These are phyloP conservation scores for Marmota flaviventris DNA, from an alignment of 2,113 vertebrate species.

Conservation along the genomic window DNA sequence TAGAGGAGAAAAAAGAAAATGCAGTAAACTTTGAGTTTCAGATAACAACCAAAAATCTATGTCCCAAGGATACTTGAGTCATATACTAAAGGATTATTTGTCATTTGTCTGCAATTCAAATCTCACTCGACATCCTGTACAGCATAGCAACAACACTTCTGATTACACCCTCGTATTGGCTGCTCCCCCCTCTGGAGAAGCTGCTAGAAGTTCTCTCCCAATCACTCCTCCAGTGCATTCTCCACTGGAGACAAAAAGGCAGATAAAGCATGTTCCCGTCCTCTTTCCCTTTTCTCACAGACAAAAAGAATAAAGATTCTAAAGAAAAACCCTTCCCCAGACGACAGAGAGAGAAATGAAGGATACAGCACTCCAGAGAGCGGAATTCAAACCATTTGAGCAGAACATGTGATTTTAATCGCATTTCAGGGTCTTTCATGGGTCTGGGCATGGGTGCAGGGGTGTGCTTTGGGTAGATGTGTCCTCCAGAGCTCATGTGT, in stretches of 20 bases:
- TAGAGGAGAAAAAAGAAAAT: background rate
- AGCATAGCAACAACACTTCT: background rate
- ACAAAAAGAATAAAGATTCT: background rate
- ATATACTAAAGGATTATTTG: background rate
- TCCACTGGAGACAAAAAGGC: background rate
- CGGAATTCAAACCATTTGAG: background rate
- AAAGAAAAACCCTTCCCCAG: background rate
- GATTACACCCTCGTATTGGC: background rate
- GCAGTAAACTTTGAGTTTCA: background rate
- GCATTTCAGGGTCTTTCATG: background rate
- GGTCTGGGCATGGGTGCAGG: background rate
- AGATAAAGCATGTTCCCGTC: background rate
- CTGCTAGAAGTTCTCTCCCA: background rate
- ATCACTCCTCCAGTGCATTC: background rate
- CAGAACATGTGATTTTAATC: background rate
- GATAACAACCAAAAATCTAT: background rate
- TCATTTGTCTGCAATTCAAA: background rate
- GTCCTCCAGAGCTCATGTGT: background rate
- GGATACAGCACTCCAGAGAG: background rate
- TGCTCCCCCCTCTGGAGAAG: background rate
- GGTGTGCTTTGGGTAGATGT: background rate
- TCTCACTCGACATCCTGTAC: background rate
- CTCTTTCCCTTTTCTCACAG: background rate
- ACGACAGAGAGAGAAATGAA: background rate
- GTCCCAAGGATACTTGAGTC: background rate